A percentile compares a stretch with the other conserved stretches of the same genome.
These are phyloP conservation scores for Panurus biarmicus DNA, from an alignment of 2,113 vertebrate species.

Conservation along the genomic window DNA sequence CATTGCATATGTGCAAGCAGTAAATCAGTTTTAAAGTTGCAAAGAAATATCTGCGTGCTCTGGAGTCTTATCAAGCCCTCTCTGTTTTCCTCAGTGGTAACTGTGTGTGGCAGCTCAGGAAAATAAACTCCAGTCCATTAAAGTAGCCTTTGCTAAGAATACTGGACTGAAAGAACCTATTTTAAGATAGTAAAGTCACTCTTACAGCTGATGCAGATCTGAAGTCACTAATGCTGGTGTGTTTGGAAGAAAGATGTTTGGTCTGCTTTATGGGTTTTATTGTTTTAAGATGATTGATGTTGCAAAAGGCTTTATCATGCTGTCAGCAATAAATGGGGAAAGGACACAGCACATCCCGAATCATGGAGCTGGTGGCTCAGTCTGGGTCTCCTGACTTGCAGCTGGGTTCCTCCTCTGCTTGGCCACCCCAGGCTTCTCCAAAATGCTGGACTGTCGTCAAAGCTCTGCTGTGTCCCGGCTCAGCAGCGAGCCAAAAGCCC, in stretches of 20 bases:
- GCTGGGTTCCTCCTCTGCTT: not conserved
- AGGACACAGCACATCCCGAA: not conserved
- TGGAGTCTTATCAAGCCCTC: not conserved
- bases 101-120: slow-evolving; percentile 14
- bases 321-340: slow-evolving; percentile 13
- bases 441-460: not conserved
- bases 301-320: slow-evolving; percentile 26
- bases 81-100: not conserved
- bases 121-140: slow-evolving; percentile 8
- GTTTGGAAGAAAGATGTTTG: slow-evolving; percentile 33
- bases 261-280: slow-evolving; percentile 18
- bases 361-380: not conserved
- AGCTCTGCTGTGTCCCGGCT: accelerated
- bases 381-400: not conserved
- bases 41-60: not conserved
- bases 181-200: not conserved
- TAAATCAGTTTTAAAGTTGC: not conserved
- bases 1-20: not conserved
- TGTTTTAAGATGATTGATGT: slow-evolving; percentile 51
- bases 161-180: not conserved
- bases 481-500: not conserved
- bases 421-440: not conserved
- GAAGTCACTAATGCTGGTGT: not conserved
- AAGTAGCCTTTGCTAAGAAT: not conserved
- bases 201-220: not conserved